These are phyloP conservation scores for Ammodytes dubius DNA, from an alignment of 2,113 vertebrate species.

Conservation along the genomic window DNA sequence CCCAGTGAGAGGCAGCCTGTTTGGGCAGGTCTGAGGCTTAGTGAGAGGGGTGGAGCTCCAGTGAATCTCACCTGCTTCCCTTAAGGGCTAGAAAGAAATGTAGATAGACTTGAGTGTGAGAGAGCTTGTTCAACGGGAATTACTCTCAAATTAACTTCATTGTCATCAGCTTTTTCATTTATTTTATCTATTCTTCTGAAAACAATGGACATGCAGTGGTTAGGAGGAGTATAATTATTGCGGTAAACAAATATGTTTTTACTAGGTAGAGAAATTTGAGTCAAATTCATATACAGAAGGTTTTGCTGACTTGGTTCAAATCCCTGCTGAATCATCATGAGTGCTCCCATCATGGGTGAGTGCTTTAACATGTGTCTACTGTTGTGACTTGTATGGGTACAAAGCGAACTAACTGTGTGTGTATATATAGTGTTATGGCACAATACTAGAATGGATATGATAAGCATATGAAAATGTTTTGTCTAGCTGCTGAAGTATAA, in stretches of 20 bases:
- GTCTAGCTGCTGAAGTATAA: not conserved
- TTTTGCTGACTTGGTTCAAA: not conserved
- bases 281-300: not conserved
- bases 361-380: slow-evolving; percentile 5
- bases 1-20: slow-evolving; percentile 40
- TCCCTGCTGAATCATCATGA: slow-evolving; percentile 38
- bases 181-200: not conserved
- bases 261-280: not conserved
- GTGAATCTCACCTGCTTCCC: slow-evolving; percentile 49
- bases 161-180: not conserved
- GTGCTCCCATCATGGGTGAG: slow-evolving; percentile 61
- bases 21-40: slow-evolving; percentile 51
- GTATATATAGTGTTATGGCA: not conserved
- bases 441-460: not conserved
- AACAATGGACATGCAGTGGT: slow-evolving; percentile 5
- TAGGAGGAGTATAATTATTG: not conserved
- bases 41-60: slow-evolving; percentile 47
- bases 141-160: not conserved
- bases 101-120: not conserved
- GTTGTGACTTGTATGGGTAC: not conserved
- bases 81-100: slow-evolving; percentile 43
- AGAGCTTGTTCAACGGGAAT: slow-evolving; percentile 24
- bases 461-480: not conserved
- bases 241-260: not conserved
- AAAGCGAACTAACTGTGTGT: not conserved